Evolutionary conservation across 2,888 invertebrate species (phyloP), one percentile per base, ranked within the genome.

Genomic region (Alviniconcha strummeri): DNA sequence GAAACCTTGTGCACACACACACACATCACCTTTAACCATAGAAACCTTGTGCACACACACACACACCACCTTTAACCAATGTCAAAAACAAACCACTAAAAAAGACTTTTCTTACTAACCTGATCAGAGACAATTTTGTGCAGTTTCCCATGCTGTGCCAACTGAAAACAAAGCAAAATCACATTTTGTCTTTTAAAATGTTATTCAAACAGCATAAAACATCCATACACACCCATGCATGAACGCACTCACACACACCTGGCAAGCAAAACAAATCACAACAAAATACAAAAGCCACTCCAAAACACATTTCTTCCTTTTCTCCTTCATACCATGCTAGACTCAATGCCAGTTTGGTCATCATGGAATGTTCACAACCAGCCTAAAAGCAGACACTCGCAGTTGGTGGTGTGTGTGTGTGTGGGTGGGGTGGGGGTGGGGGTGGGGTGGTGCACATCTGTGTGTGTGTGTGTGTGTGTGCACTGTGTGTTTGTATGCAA

Each of bases 91-190:
- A n/a, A n/a, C n/a, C n/a, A n/a, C n/a, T n/a, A n/a, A n/a, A n/a
- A n/a, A n/a, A n/a, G 4, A 72, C 55, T 13, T 52, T 4, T 77
- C 15, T 69, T 71, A 90, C 91, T 88, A 88, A 93, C 93, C 81
- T 94, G 94, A 86, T 96, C 96, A 0, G 98, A 98, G 60, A 98
- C 95, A 91, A 95, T 95, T 90, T 96, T 96, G 83, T 96, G 95
- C 87, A 98, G 94, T 93, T 96, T 96, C 4, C 98, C 98, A 86
- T 96, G 96, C 92, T 97, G 96, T 93, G 97, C 97, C 72, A 98
- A 95, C 92, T 85, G 83, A 36, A 64, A 78, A 52, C 19, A 64
- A 80, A 77, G 8, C 36, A 36, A 36, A 36, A 36, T 36, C 36
- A 36, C 36, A 36, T 36, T 36, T 36, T 3, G 3, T 36, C 36